These are phyloP conservation scores for Bacillus rossius DNA, from an alignment of 1,140 invertebrate genomes.

Conservation along the genomic window DNA sequence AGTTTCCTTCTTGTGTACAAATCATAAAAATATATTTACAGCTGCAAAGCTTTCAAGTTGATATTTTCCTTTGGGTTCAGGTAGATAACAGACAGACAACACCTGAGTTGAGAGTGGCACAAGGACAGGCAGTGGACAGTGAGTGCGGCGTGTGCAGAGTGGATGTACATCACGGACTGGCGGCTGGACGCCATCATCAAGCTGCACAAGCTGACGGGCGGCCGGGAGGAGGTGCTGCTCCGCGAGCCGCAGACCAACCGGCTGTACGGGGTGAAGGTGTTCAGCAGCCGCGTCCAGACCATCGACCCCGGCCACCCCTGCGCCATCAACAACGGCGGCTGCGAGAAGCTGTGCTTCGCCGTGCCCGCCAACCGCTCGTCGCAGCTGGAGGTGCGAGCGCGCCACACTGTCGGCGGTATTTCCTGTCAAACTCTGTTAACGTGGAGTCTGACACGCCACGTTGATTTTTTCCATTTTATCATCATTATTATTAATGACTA, in stretches of 20 bases:
- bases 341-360: slow-evolving; percentile 93
- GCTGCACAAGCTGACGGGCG: slow-evolving; percentile 83
- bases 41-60: no score
- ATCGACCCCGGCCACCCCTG: slow-evolving; percentile 78
- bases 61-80: no score
- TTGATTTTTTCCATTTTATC: slow-evolving; percentile 9
- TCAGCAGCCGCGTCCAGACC: slow-evolving; percentile 69
- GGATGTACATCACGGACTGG: slow-evolving; percentile 98
- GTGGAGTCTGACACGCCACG: background rate
- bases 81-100: no score
- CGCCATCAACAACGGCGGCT: slow-evolving; percentile 75
- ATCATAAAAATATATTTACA: no score
- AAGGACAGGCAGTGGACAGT: no score
- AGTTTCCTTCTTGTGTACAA: no score
- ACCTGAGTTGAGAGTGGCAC: no score
- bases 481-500: no score
- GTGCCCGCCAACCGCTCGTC: slow-evolving; percentile 54
- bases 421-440: no score
- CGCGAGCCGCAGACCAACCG: slow-evolving; percentile 78
- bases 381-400: slow-evolving; percentile 1
- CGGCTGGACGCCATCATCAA: slow-evolving; percentile 90
- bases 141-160: slow-evolving; percentile 49
- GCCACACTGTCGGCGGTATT: no score
- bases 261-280: slow-evolving; percentile 90
- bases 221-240: slow-evolving; percentile 77